Percentiles rank a stretch among this genome's conserved stretches.
phyloP scores from a whole-genome alignment of 92 coral and sea anemone genomes.

The Actinernus sp. region DNA sequence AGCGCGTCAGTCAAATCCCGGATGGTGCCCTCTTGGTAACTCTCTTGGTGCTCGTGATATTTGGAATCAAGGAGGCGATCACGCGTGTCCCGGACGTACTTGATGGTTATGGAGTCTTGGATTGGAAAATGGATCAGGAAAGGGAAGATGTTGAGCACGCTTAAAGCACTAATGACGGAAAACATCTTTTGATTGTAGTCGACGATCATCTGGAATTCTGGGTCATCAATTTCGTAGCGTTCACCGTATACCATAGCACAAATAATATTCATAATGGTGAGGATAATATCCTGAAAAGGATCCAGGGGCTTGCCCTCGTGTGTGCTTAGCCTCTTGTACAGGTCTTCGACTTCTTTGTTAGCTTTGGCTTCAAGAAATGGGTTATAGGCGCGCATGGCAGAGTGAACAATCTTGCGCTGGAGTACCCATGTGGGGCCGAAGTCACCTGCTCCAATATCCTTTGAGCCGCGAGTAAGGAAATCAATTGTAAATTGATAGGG shows the following conservation, averaged over 20 bases:
- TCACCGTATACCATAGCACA: conserved; percentile 75
- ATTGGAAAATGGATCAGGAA: conserved; percentile 61
- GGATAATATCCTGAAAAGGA: conserved; percentile 47
- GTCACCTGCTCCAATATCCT: conserved; percentile 48
- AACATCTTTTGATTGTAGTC: conserved; percentile 58
- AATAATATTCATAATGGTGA: conserved; percentile 57
- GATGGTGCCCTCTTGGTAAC: conserved; percentile 56
- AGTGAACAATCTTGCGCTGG: conserved; percentile 66
- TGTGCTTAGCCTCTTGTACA: conserved; percentile 26
- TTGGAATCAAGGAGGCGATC: conserved; percentile 56
- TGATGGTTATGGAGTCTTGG: conserved; percentile 53
- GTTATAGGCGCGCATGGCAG: conserved; percentile 69
- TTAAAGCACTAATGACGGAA: conserved; percentile 46
- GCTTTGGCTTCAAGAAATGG: conserved; percentile 40
- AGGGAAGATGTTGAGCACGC: conserved; percentile 68
- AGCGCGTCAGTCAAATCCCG: conserved; percentile 77
- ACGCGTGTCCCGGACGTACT: conserved; percentile 42
- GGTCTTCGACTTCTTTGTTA: conserved; percentile 43
- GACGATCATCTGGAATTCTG: conserved; percentile 64
- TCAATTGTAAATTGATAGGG: conserved; percentile 27
- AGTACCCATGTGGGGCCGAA: conserved; percentile 40
- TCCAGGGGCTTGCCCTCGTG: conserved; percentile 56
- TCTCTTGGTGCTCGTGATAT: conserved; percentile 54
- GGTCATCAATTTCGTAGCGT: conserved; percentile 72
- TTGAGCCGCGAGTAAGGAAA: conserved; percentile 36